Conservation (phyloP, 2,797 vertebrate genomes). For the Allobates femoralis region DNA sequence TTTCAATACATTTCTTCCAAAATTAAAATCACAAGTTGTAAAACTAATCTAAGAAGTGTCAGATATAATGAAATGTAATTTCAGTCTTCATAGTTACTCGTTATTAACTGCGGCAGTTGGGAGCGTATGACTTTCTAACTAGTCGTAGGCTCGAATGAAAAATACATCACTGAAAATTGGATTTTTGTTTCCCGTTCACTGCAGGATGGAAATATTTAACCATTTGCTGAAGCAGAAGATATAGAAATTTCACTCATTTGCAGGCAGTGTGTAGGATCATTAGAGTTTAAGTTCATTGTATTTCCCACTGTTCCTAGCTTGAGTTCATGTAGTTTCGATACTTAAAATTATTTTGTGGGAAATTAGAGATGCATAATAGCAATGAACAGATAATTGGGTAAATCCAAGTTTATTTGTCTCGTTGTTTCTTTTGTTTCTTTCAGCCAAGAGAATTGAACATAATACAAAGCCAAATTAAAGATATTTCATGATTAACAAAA, state of each 20-base stretch:
- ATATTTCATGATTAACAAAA: background rate
- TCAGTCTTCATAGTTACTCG: constrained; percentile 66
- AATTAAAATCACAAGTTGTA: constrained; percentile 75
- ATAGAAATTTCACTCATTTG: background rate
- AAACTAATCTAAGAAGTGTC: constrained; percentile 72
- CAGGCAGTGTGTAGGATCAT: constrained; percentile 7
- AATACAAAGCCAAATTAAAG: background rate
- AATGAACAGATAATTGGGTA: background rate
- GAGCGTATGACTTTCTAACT: constrained; percentile 57
- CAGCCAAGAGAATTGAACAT: background rate
- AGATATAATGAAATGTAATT: constrained; percentile 70
- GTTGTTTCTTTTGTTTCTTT: background rate
- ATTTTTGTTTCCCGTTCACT: constrained; percentile 47
- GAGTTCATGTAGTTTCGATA: background rate
- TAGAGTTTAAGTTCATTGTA: background rate
- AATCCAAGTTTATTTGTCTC: background rate
- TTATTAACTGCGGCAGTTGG: constrained; percentile 62
- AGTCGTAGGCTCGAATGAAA: constrained; percentile 45
- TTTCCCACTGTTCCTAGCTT: background rate
- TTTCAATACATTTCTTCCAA: constrained; percentile 73
- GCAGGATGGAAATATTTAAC: constrained; percentile 28
- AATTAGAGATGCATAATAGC: background rate
- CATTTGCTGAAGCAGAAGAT: background rate
- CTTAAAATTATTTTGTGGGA: background rate
- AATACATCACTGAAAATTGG: constrained; percentile 57